A percentile compares a stretch with the other conserved stretches of the same genome.
Evolutionary conservation across 2,113 vertebrate genomes (phyloP).

Genomic region (Cynoglossus semilaevis): DNA sequence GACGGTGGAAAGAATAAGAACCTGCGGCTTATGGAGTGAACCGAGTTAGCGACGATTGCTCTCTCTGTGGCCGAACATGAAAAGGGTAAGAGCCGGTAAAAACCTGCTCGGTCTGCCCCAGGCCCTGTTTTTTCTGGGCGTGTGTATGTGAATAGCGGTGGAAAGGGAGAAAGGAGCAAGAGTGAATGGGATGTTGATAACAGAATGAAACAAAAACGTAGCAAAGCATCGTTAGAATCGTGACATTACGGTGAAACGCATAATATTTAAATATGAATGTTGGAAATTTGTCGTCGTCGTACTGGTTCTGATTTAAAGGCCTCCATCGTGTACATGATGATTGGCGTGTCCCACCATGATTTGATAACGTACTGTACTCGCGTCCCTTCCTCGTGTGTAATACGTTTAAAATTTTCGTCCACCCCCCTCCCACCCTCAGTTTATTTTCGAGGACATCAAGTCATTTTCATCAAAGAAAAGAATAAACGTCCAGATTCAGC

Average conservation of each 20-base stretch:
- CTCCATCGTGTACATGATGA: slow-evolving; percentile 51
- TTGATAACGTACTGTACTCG: slow-evolving; percentile 39
- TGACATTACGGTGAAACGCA: neutral
- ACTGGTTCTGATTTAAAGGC: slow-evolving; percentile 14
- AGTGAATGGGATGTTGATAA: slow-evolving; percentile 46
- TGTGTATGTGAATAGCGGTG: neutral
- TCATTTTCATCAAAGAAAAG: neutral
- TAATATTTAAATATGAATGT: neutral
- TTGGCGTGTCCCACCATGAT: slow-evolving; percentile 67
- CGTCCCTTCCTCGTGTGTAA: slow-evolving; percentile 11
- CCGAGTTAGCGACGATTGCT: slow-evolving; percentile 39
- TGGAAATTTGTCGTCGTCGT: neutral
- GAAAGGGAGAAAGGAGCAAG: slow-evolving; percentile 11
- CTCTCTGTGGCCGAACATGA: slow-evolving; percentile 57
- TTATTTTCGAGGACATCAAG: slow-evolving; percentile 9
- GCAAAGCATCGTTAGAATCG: slow-evolving; percentile 8
- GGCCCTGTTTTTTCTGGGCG: slow-evolving; percentile 73
- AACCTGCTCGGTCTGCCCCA: slow-evolving; percentile 9
- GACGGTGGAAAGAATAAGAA: slow-evolving; percentile 46
- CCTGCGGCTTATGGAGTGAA: slow-evolving; percentile 71
- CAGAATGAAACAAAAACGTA: slow-evolving; percentile 26
- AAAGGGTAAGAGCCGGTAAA: slow-evolving; percentile 65
- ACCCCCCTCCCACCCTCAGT: neutral
- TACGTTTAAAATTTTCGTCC: slow-evolving; percentile 3
- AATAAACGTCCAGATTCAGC: neutral